Evolutionary conservation across 2,113 vertebrate species (phyloP).

Genomic region (Pterophyllum scalare): DNA sequence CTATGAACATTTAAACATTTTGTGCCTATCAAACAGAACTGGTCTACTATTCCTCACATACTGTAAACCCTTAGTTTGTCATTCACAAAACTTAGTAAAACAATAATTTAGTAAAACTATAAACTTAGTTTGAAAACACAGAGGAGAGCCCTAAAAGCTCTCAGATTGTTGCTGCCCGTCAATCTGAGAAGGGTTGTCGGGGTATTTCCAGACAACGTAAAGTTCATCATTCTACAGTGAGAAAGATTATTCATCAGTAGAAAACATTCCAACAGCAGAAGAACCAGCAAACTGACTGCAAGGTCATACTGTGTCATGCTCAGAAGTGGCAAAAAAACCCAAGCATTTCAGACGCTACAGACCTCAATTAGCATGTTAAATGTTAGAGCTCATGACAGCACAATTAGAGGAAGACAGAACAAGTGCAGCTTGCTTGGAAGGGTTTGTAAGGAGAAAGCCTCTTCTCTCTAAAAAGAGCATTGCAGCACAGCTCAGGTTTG

Average conservation of each 20-base stretch:
- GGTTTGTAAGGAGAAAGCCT: not conserved
- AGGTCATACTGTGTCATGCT: not conserved
- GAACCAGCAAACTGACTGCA: not conserved
- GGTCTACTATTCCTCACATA: not conserved
- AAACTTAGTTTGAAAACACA: not conserved
- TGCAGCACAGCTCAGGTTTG: not conserved
- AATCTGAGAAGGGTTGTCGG: not conserved
- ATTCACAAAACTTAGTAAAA: not conserved
- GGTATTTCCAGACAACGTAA: not conserved
- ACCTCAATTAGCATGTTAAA: too few species aligned
- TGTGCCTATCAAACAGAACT: too few species aligned
- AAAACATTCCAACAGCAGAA: not conserved
- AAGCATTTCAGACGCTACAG: not conserved
- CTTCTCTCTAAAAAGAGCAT: not conserved
- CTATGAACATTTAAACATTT: not conserved
- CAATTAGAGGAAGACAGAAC: not conserved
- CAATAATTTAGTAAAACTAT: not conserved
- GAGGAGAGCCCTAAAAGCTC: constrained; percentile 37
- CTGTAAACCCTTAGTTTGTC: not conserved
- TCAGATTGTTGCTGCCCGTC: not conserved
- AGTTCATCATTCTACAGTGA: not conserved
- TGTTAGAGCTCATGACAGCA: not conserved
- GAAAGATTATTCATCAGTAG: not conserved
- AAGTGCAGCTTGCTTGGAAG: not conserved
- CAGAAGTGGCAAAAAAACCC: accelerated